Evolutionary conservation across 2,797 vertebrate genomes (phyloP).

Genomic region (Hybognathus amarus): DNA sequence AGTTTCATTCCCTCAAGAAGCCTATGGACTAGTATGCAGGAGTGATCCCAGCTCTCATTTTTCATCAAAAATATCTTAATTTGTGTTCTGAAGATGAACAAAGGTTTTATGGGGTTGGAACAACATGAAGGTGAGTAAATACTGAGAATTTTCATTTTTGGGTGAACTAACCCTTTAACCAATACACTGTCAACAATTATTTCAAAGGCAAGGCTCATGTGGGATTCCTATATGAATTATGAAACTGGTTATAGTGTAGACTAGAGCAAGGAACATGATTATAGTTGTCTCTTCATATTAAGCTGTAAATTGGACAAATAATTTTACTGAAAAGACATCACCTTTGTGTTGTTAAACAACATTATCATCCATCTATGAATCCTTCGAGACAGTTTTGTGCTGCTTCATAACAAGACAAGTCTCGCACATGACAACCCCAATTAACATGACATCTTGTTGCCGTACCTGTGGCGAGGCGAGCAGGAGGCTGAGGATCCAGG

Average conservation of each 20-base stretch:
- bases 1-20: no score
- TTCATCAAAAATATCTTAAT: no score
- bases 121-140: no score
- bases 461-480: constrained; percentile 85
- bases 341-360: constrained; percentile 6
- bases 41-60: no score
- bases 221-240: not conserved
- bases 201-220: not conserved
- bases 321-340: not conserved
- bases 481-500: constrained; percentile 82
- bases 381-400: not conserved
- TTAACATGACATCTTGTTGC: constrained; percentile 5
- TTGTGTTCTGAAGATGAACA: no score
- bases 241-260: not conserved
- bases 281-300: not conserved
- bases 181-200: not conserved
- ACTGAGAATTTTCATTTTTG: no score
- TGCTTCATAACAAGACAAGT: constrained; percentile 5
- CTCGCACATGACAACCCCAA: constrained; percentile 18
- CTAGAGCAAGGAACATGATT: not conserved
- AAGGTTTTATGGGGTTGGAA: no score
- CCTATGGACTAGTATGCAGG: no score
- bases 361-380: constrained; percentile 3
- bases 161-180: not conserved
- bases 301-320: not conserved